These are phyloP conservation scores for Panorpa germanica DNA, from an alignment of 2,888 invertebrate species.

Conservation along the genomic window DNA sequence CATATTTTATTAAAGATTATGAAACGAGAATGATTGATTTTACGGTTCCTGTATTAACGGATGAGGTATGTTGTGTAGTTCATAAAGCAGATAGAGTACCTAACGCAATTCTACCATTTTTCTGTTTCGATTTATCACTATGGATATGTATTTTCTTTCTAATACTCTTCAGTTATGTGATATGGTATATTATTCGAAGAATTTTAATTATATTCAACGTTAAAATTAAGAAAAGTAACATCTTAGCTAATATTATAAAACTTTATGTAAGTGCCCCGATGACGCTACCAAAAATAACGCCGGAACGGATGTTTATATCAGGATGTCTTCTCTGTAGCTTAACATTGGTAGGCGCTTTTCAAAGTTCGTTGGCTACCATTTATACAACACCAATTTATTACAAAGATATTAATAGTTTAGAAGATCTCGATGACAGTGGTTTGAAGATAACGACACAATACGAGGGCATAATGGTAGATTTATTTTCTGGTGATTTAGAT, in stretches of 20 bases:
- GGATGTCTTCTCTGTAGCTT: conserved; percentile 22
- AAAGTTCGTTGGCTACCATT: conserved; percentile 24
- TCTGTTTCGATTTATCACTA: conserved; percentile 19
- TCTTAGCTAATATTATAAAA: too few relatives aligned
- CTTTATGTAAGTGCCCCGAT: conserved; percentile 21
- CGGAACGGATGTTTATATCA: conserved; percentile 22
- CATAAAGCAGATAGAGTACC: conserved; percentile 23
- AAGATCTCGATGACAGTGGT: conserved; percentile 19
- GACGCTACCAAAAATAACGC: conserved; percentile 19
- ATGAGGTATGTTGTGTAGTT: conserved; percentile 23
- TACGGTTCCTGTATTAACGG: conserved; percentile 21
- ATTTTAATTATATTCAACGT: conserved; percentile 5
- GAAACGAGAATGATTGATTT: conserved; percentile 20
- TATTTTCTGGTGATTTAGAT: conserved; percentile 19
- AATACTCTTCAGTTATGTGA: conserved; percentile 14
- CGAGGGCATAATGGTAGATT: conserved; percentile 21
- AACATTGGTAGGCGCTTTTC: conserved; percentile 23
- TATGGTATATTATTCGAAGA: too few relatives aligned
- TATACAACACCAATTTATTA: conserved; percentile 23
- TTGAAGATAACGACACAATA: conserved; percentile 22
- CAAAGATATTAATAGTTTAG: conserved; percentile 21
- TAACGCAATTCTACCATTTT: conserved; percentile 21
- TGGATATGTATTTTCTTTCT: conserved; percentile 20
- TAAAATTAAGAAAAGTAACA: too few relatives aligned
- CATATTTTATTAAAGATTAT: conserved; percentile 25